Evolutionary conservation across 2,797 vertebrate species (phyloP).

Genomic region (Micromesistius poutassou): DNA sequence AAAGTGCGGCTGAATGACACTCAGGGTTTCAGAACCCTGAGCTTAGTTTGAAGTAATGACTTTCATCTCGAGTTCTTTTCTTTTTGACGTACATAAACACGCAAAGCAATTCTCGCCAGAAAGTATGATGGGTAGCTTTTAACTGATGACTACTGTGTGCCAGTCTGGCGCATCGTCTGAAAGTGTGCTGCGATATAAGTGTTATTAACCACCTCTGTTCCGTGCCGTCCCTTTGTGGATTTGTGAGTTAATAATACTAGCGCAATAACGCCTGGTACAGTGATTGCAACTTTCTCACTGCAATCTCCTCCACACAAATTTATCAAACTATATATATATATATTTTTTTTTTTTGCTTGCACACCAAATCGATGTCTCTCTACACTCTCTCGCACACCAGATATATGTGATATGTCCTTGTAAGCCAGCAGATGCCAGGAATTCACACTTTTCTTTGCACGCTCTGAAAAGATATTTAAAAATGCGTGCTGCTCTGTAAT

Average conservation of each 20-base stretch:
- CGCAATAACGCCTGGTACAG: background rate
- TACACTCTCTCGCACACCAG: background rate
- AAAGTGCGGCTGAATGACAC: constrained; percentile 12
- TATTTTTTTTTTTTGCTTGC: constrained; percentile 3
- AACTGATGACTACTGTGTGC: background rate
- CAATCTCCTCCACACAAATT: constrained; percentile 3
- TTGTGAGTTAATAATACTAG: background rate
- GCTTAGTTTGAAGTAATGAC: background rate
- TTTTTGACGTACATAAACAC: background rate
- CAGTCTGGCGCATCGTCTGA: background rate
- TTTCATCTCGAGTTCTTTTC: background rate
- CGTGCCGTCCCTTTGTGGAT: background rate
- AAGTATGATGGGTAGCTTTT: background rate
- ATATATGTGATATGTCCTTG: background rate
- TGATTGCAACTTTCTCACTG: background rate
- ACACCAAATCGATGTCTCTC: constrained; percentile 2
- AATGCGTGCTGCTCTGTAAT: background rate
- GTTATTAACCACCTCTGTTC: background rate
- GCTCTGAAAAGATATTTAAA: background rate
- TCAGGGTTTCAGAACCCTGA: constrained; percentile 39
- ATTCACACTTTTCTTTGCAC: background rate
- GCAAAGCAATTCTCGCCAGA: background rate
- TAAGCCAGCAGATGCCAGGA: background rate
- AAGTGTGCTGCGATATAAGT: background rate
- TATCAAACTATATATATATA: background rate